phyloP scores from a whole-genome alignment of 2,113 vertebrate genomes.

The Corapipo altera region DNA sequence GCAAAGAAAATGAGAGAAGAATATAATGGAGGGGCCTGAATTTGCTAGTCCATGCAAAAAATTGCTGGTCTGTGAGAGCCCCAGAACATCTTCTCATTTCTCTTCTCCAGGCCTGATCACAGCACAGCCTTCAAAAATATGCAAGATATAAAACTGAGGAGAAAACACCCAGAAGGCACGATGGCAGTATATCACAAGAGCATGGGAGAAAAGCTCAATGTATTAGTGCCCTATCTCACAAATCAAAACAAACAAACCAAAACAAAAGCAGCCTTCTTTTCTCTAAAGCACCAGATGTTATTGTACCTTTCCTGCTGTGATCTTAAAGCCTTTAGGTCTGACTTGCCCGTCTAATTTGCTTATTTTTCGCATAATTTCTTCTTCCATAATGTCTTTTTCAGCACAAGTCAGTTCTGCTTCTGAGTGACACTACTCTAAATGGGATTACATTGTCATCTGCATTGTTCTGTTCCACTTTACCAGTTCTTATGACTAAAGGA shows the following conservation, averaged over 20 bases:
- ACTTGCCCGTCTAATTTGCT: not conserved
- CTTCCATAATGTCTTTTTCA: not conserved
- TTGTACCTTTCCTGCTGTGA: not conserved
- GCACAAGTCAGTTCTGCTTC: not conserved
- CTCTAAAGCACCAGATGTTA: not conserved
- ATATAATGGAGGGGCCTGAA: not conserved
- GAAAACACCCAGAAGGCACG: not conserved
- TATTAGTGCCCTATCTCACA: not conserved
- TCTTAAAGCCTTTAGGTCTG: not conserved
- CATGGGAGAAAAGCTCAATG: not conserved
- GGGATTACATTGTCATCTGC: not conserved
- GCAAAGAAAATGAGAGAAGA: not conserved
- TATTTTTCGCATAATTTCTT: not conserved
- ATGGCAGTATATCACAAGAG: not conserved
- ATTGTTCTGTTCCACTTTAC: not conserved
- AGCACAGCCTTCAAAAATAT: not conserved
- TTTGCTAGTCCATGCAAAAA: not conserved
- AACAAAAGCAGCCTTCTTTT: not conserved
- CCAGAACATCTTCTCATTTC: not conserved
- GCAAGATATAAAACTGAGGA: not conserved
- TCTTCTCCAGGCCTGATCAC: not conserved
- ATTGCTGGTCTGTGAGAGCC: not conserved
- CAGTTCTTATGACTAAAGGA: not conserved
- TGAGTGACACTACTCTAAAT: not conserved
- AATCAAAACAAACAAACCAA: not conserved